phyloP scores from a whole-genome alignment of 2,797 vertebrate species.

The Ctenosaura bakeri region DNA sequence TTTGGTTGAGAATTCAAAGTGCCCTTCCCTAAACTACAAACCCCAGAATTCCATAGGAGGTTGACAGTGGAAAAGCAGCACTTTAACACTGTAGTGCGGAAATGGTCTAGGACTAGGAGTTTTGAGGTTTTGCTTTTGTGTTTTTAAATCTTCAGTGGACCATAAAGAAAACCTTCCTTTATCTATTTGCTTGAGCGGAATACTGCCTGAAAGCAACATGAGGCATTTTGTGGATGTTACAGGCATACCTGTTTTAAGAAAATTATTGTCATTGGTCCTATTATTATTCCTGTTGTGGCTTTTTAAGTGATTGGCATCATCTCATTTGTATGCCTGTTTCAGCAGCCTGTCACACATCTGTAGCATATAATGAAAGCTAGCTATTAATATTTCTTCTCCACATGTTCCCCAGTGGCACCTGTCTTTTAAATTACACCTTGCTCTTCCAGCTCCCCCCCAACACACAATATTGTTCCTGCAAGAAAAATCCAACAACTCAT shows the following conservation, averaged over 20 bases:
- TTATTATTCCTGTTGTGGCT: slow-evolving; percentile 70
- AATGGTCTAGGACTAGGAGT: background rate
- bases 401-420: slow-evolving; percentile 71
- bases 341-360: slow-evolving; percentile 76
- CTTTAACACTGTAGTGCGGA: too few species aligned
- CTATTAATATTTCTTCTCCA: slow-evolving; percentile 68
- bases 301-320: slow-evolving; percentile 65
- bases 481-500: slow-evolving; percentile 64
- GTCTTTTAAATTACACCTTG: slow-evolving; percentile 69
- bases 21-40: too few species aligned
- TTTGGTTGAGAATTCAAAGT: too few species aligned
- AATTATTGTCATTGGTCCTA: slow-evolving; percentile 60
- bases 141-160: background rate
- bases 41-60: too few species aligned
- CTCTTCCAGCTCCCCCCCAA: slow-evolving; percentile 26
- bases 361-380: slow-evolving; percentile 55
- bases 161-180: background rate
- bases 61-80: too few species aligned
- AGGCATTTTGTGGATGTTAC: slow-evolving; percentile 49
- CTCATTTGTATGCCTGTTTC: slow-evolving; percentile 71
- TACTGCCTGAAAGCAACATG: background rate
- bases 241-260: slow-evolving; percentile 54
- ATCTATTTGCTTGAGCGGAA: background rate
- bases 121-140: background rate
- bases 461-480: slow-evolving; percentile 51